A percentile compares a stretch with the other conserved stretches of the same genome.
phyloP scores from a whole-genome alignment of 2,888 invertebrate genomes.

The Nephrotoma guestfalica region DNA sequence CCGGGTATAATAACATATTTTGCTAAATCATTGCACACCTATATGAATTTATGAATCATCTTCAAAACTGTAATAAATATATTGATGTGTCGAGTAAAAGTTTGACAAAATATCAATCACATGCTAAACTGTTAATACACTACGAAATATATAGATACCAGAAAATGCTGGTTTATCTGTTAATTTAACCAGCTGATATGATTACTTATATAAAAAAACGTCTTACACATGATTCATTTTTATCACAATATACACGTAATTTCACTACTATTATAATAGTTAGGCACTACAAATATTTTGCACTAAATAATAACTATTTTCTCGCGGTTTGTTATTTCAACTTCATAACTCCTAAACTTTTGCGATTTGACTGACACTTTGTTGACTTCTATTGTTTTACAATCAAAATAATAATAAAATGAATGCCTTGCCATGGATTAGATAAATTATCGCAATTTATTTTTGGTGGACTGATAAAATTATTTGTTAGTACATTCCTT shows the following conservation, averaged over 20 bases:
- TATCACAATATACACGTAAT: too few species aligned
- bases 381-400: not conserved
- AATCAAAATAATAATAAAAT: not conserved
- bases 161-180: not conserved
- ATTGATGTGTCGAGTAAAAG: too few species aligned
- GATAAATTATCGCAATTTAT: not conserved
- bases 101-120: too few species aligned
- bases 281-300: not conserved
- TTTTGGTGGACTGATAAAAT: not conserved
- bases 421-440: not conserved
- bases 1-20: too few species aligned
- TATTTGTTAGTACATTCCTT: not conserved
- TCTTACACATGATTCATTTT: not conserved
- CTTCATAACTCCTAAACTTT: not conserved
- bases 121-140: too few species aligned
- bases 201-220: not conserved
- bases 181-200: not conserved
- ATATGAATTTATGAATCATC: too few species aligned
- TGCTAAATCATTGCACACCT: too few species aligned
- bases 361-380: not conserved
- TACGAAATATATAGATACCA: not conserved
- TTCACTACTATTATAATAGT: not conserved
- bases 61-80: too few species aligned
- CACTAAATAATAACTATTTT: not conserved
- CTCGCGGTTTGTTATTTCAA: not conserved